These are phyloP conservation scores for Athene noctua DNA, from an alignment of 2,113 vertebrate species.

Conservation along the genomic window DNA sequence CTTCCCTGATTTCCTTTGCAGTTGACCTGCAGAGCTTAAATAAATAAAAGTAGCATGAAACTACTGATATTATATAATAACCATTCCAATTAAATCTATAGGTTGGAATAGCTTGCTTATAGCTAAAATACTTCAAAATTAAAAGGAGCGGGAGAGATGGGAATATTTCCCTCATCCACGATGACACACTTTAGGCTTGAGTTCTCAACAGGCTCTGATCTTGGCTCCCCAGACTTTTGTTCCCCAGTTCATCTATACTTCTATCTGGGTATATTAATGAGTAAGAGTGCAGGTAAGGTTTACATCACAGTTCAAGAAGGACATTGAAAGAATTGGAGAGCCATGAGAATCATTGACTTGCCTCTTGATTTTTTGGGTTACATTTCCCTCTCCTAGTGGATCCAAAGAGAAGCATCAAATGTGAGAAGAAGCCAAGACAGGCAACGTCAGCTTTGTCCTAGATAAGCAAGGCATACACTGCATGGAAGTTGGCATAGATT, in stretches of 20 bases:
- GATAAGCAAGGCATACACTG: neutral
- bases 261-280: neutral
- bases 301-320: neutral
- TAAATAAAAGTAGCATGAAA: neutral
- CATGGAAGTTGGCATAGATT: neutral
- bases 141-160: neutral
- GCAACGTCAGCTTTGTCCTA: slow-evolving; percentile 17
- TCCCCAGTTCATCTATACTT: neutral
- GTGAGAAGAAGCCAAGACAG: neutral
- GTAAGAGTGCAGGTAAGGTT: neutral
- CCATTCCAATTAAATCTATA: neutral
- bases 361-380: slow-evolving; percentile 45
- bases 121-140: neutral
- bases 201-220: neutral
- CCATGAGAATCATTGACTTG: neutral
- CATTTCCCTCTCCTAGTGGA: slow-evolving; percentile 20
- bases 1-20: neutral
- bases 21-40: neutral
- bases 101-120: neutral
- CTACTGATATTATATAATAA: neutral
- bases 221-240: neutral
- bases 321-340: neutral
- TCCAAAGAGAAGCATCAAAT: slow-evolving; percentile 4
- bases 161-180: neutral
- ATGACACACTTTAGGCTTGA: neutral